Percentiles rank a stretch among this genome's conserved stretches.
These are phyloP conservation scores for Mastomys coucha DNA, from an alignment of 2,113 vertebrate species.

Conservation along the genomic window DNA sequence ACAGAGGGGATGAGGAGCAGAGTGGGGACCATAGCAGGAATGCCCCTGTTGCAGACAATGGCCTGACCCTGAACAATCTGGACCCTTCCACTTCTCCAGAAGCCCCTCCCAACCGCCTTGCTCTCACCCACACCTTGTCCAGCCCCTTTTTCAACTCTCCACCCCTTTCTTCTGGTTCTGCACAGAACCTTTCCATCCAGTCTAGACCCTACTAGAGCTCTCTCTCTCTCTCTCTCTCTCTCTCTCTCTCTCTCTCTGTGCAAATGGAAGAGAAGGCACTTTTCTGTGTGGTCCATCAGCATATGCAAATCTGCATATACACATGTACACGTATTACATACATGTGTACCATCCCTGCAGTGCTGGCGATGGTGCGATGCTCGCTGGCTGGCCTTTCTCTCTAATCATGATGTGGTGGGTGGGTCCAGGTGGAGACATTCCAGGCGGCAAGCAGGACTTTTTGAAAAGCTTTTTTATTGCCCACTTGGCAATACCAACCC, in stretches of 20 bases:
- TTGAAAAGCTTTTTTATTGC: slow-evolving; percentile 44
- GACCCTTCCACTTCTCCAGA: neutral
- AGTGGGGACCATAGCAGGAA: slow-evolving; percentile 53
- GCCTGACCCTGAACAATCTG: neutral
- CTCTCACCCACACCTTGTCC: neutral
- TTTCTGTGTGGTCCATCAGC: neutral
- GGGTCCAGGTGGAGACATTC: neutral
- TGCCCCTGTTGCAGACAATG: neutral
- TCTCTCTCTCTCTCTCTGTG: too few relatives aligned
- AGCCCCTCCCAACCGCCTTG: neutral
- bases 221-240: neutral
- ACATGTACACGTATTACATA: neutral
- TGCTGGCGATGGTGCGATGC: neutral
- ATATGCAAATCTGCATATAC: neutral
- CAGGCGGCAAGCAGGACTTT: neutral
- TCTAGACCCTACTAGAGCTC: too few relatives aligned
- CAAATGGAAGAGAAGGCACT: neutral
- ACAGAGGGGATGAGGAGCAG: neutral
- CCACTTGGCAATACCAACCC: neutral
- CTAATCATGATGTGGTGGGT: neutral
- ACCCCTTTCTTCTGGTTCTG: neutral
- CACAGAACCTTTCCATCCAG: neutral
- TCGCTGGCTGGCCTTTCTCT: neutral
- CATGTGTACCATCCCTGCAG: neutral
- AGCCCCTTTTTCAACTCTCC: neutral